These are phyloP conservation scores for Amorpha juglandis DNA, from an alignment of 2,888 invertebrate genomes.

Conservation along the genomic window DNA sequence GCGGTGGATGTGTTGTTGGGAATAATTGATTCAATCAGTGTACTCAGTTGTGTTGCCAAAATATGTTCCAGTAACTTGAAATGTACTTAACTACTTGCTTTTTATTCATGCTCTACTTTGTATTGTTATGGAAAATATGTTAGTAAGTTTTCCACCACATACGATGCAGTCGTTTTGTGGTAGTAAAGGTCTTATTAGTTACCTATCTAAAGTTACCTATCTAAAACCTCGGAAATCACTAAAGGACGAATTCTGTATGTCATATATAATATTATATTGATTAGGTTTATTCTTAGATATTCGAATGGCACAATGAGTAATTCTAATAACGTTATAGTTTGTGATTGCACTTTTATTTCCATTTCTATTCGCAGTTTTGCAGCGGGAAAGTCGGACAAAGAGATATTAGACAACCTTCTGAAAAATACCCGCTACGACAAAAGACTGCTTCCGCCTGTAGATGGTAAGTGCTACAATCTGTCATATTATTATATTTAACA, in stretches of 20 bases:
- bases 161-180: too few relatives aligned
- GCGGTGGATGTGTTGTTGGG: not conserved
- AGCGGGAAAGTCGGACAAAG: slow-evolving; percentile 96
- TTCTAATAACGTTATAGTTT: not conserved
- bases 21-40: not conserved
- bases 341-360: not conserved
- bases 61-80: not conserved
- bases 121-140: not conserved
- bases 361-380: slow-evolving; percentile 88
- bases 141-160: not conserved
- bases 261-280: too few relatives aligned
- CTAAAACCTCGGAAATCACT: too few relatives aligned
- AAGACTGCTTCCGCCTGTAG: slow-evolving; percentile 94
- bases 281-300: too few relatives aligned
- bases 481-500: slow-evolving; percentile 20
- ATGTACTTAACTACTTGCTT: not conserved
- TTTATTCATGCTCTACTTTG: slow-evolving; percentile 6
- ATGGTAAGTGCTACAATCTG: slow-evolving; percentile 84
- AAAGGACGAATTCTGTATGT: too few relatives aligned
- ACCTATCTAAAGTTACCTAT: too few relatives aligned
- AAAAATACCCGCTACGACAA: slow-evolving; percentile 95
- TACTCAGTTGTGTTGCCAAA: not conserved
- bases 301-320: not conserved
- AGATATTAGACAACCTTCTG: slow-evolving; percentile 95
- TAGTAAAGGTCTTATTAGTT: too few relatives aligned